Percentiles rank a stretch among this genome's conserved stretches.
phyloP scores from a whole-genome alignment of 2,797 vertebrate genomes.

The Adrianichthys oophorus region DNA sequence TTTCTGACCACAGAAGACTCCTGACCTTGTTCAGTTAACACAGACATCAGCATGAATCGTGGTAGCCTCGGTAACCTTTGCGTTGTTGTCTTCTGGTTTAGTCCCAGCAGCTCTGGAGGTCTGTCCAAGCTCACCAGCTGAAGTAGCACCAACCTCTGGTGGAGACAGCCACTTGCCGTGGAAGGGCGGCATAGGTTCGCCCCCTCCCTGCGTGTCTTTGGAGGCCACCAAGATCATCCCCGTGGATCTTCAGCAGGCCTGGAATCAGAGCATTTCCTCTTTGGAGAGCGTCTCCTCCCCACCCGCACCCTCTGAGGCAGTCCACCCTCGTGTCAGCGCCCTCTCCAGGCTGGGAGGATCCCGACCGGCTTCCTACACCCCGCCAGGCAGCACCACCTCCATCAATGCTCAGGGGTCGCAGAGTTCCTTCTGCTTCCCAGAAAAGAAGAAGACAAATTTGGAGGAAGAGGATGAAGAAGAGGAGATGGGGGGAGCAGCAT shows the following conservation, averaged over 20 bases:
- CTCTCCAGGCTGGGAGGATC: slow-evolving; percentile 60
- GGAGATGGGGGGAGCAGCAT: slow-evolving; percentile 34
- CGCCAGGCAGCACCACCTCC: slow-evolving; percentile 58
- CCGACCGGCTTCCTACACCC: slow-evolving; percentile 54
- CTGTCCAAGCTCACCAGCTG: slow-evolving; percentile 78
- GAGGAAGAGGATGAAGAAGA: slow-evolving; percentile 57
- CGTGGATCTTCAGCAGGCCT: slow-evolving; percentile 91
- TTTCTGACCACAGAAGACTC: too few relatives aligned
- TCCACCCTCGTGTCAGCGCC: slow-evolving; percentile 66
- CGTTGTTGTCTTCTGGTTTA: slow-evolving; percentile 16
- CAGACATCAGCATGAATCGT: too few relatives aligned
- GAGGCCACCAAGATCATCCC: slow-evolving; percentile 95
- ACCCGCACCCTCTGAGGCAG: slow-evolving; percentile 60
- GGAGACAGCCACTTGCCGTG: slow-evolving; percentile 88
- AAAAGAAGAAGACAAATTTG: slow-evolving; percentile 35
- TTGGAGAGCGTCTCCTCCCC: slow-evolving; percentile 84
- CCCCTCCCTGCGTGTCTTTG: slow-evolving; percentile 88
- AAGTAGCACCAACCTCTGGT: slow-evolving; percentile 79
- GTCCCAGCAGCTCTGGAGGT: slow-evolving; percentile 78
- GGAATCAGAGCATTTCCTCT: slow-evolving; percentile 97
- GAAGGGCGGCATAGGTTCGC: slow-evolving; percentile 85
- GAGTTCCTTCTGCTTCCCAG: slow-evolving; percentile 39
- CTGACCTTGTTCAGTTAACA: too few relatives aligned
- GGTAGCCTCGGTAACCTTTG: neutral
- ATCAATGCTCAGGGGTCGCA: slow-evolving; percentile 69